Evolutionary conservation across 2,113 vertebrate species (phyloP).

Genomic region (Catharus minimus): DNA sequence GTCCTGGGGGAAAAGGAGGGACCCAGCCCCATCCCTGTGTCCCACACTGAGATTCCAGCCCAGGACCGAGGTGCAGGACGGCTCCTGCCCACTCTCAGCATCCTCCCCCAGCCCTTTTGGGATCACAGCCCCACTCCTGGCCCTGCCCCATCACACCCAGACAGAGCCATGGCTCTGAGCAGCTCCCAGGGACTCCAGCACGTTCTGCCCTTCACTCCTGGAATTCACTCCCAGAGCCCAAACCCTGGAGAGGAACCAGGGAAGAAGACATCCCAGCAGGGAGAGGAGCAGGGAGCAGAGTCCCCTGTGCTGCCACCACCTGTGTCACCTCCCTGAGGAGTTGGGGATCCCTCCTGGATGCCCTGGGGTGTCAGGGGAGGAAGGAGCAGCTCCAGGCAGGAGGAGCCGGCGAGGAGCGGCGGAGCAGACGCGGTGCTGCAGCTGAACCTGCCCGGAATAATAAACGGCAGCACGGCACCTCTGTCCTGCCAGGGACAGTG

Average conservation of each 20-base stretch:
- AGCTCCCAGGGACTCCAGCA: background rate
- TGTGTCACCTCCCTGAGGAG: background rate
- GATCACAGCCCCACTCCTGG: background rate
- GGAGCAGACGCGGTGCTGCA: conserved; percentile 45
- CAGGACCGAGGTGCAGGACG: too few species aligned
- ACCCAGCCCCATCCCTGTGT: background rate
- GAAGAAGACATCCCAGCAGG: background rate
- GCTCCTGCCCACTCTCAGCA: background rate
- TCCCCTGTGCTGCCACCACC: accelerated
- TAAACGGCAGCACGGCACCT: conserved; percentile 35
- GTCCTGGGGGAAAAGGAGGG: background rate
- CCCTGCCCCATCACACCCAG: background rate
- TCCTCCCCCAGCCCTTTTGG: background rate
- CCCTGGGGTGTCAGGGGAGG: background rate
- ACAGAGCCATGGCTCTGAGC: accelerated
- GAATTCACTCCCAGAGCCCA: background rate
- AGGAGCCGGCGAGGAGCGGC: conserved; percentile 22
- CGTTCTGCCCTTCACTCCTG: background rate
- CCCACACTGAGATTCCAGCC: background rate
- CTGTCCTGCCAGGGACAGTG: background rate
- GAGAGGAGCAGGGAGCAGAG: accelerated
- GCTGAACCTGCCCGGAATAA: conserved; percentile 70
- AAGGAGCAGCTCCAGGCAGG: background rate
- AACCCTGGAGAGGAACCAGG: background rate
- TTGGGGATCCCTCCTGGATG: background rate